Evolutionary conservation across 2,888 invertebrate genomes (phyloP).

Genomic region (Byasa hedistus): DNA sequence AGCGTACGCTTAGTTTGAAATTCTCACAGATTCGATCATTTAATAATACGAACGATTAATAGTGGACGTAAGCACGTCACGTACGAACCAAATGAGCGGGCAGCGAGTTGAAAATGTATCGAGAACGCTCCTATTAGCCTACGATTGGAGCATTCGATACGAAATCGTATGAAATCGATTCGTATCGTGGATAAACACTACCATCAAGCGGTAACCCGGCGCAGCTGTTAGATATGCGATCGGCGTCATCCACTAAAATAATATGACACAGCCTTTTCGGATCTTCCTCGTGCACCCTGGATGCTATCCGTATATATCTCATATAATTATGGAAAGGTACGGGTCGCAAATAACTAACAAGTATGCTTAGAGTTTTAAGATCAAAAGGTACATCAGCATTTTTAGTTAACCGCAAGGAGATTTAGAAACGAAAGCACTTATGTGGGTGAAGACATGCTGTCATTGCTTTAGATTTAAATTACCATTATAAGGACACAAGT

Average conservation of each 20-base stretch:
- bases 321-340: conserved; percentile 58
- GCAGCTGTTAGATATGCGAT: conserved; percentile 74
- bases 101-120: conserved; percentile 70
- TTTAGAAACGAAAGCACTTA: too few relatives aligned
- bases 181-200: conserved; percentile 73
- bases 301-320: conserved; percentile 45
- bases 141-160: conserved; percentile 69
- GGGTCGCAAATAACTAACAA: conserved; percentile 51
- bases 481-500: too few relatives aligned
- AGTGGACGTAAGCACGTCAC: conserved; percentile 74
- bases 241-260: conserved; percentile 78
- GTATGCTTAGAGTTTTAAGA: too few relatives aligned
- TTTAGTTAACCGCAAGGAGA: background rate
- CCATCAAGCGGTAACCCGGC: conserved; percentile 63
- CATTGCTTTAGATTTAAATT: too few relatives aligned
- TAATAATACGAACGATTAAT: conserved; percentile 77
- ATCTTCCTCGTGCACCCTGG: conserved; percentile 58
- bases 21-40: conserved; percentile 76
- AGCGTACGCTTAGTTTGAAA: conserved; percentile 63
- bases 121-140: conserved; percentile 73
- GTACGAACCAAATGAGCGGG: conserved; percentile 73
- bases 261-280: conserved; percentile 79
- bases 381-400: background rate
- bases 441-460: too few relatives aligned
- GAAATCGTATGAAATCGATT: conserved; percentile 74